Conservation (phyloP, 2,113 vertebrate species). For the Emydocephalus ijimae region DNA sequence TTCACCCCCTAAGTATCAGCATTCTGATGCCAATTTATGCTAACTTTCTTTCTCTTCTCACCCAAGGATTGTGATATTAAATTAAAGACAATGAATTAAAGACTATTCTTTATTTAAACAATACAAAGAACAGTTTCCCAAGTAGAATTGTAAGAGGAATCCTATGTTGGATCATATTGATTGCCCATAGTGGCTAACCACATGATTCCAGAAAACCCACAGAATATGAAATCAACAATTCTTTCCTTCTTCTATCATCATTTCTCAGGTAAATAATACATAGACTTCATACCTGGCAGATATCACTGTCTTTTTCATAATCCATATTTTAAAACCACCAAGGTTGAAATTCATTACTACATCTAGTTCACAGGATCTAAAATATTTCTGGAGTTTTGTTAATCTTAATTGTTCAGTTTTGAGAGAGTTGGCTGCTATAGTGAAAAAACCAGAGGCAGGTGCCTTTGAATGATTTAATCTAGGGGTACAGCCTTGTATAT, state of each 20-base stretch:
- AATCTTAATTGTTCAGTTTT: background rate
- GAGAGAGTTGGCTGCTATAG: background rate
- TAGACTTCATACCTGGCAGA: background rate
- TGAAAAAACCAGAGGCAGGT: background rate
- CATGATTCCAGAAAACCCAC: background rate
- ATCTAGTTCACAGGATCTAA: background rate
- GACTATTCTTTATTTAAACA: background rate
- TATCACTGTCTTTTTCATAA: background rate
- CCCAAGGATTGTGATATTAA: background rate
- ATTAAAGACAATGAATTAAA: background rate
- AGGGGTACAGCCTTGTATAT: background rate
- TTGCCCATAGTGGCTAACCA: background rate
- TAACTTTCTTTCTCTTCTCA: background rate
- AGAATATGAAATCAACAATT: background rate
- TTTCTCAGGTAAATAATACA: background rate
- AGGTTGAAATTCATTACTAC: background rate
- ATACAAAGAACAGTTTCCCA: no score
- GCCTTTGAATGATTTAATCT: background rate
- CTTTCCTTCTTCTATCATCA: background rate
- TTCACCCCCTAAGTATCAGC: background rate
- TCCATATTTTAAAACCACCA: background rate
- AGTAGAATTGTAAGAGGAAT: background rate
- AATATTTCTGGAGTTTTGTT: background rate
- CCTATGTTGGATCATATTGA: background rate
- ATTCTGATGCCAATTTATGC: background rate